Base-by-base conservation (phyloP, 2,113 vertebrate genomes). In the Meriones unguiculatus region DNA sequence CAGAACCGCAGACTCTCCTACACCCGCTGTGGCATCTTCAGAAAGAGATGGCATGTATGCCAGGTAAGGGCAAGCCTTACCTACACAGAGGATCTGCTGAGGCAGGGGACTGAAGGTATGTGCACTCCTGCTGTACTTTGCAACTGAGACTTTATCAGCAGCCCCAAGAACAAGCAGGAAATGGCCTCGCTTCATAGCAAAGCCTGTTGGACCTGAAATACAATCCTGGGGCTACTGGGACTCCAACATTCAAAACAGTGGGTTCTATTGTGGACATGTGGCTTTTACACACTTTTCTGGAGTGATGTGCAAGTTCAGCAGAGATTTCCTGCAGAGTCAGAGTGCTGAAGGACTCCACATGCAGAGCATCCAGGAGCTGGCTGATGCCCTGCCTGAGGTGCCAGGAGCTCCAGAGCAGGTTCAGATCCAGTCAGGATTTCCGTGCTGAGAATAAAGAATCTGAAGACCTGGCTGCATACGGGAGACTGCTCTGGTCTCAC, bases 361-460 rank as follows among this genome's bases (percentile, higher is more conserved):
- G 99, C 99, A 93, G 99, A 99, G 99, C 98, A 99, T 99, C 97
- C 95, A 99, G 52, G 99, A 99, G 96, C 98, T 99, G 25, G 99
- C 99, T 91, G 99, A 99, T 95, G 99, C 99, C 97, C 98, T 99
- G 38, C 99, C 99, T 94, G 99, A 99, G 98, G 99, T 22, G 5
- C 46, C 38, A 52, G 99, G 89, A 99, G 99, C 98, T 99, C 46
- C 98, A 99, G 84, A 0, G 50, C 99, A 99, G 93, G 99, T 99
- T 96, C 99, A 99, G 98, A 72, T 15, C 8, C 78, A 98, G 99
- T 57, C 98, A 99, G 2, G 99, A 99, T 97, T 99, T 99, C 98
- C 98, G 99, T 91, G 30, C 46, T 98, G 98, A 91, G 99, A 99
- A 96, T 99, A 98, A 98, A 97, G 99, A 78, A 97, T 22, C 32